Base-by-base conservation (phyloP, 1,140 invertebrate species). In the Microvelia longipes region DNA sequence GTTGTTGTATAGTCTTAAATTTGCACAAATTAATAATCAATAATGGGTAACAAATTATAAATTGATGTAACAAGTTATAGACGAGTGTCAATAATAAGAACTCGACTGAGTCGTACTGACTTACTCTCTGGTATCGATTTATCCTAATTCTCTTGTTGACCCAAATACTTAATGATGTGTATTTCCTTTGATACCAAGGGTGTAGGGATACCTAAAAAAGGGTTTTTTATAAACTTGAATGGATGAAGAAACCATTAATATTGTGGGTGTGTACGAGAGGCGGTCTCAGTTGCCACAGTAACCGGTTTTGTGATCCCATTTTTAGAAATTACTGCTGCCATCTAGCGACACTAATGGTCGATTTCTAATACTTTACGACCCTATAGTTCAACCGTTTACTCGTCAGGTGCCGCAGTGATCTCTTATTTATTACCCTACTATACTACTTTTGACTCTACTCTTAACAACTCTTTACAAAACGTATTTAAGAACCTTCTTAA, bases 231-330 rank as follows among this genome's bases (percentile, higher is more conserved):
- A 11, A 19, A 50, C 5, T 50, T 5, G 35, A 50, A 19, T 11
- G 19, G 35, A 5, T 24, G 25, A 24, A 24, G 62, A 19, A 64
- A 64, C 62, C 62, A 64, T 64, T 64, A 24, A 64, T 64, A 24
- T 13, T 13, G 62, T 64, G 62, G 62, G 62, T 24, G 62, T 15
- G 62, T 64, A 64, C 35, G 35, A 64, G 62, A 64, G 62, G 62
- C 62, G 62, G 15, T 15, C 62, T 24, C 25, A 64, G 62, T 64
- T 64, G 62, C 62, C 25, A 64, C 62, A 64, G 62, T 64, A 64
- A 64, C 62, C 15, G 62, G 35, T 11, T n/a, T n/a, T 50, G 11
- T 15, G 62, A 64, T 64, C 62, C 62, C 62, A 64, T 64, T 24
- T 64, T 64, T 15, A 60, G 62, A 24, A 26, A 24, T 64, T 15